Evolutionary conservation across 2,113 vertebrate species (phyloP).

Genomic region (Ariopsis seemanni): DNA sequence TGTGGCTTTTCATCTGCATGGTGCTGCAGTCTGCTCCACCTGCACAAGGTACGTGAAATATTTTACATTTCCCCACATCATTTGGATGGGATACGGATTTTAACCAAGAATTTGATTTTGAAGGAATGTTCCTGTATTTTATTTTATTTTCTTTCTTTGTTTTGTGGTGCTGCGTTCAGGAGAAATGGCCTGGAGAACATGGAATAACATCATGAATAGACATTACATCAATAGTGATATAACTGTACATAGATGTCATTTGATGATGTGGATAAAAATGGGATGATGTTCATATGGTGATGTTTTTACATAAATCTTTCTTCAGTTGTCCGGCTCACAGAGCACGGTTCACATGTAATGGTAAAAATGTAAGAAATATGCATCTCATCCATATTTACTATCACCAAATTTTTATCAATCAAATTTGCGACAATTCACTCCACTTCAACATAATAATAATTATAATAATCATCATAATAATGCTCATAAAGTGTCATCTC

Average conservation of each 20-base stretch:
- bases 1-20: constrained; percentile 21
- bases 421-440: too few relatives aligned
- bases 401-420: too few relatives aligned
- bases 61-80: background rate
- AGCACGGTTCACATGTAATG: background rate
- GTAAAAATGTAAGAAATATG: too few relatives aligned
- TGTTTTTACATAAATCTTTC: background rate
- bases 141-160: background rate
- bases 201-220: background rate
- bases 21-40: constrained; percentile 25
- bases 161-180: too few relatives aligned
- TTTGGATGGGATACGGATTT: background rate
- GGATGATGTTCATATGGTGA: background rate
- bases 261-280: background rate
- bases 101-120: background rate
- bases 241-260: background rate
- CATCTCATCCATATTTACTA: too few relatives aligned
- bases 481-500: too few relatives aligned
- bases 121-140: background rate
- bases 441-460: too few relatives aligned
- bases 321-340: background rate
- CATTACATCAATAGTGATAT: background rate
- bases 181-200: background rate
- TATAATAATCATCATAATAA: too few relatives aligned
- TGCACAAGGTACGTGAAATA: constrained; percentile 21